These are phyloP conservation scores for Axis porcinus DNA, from an alignment of 2,113 vertebrate genomes.

Conservation along the genomic window DNA sequence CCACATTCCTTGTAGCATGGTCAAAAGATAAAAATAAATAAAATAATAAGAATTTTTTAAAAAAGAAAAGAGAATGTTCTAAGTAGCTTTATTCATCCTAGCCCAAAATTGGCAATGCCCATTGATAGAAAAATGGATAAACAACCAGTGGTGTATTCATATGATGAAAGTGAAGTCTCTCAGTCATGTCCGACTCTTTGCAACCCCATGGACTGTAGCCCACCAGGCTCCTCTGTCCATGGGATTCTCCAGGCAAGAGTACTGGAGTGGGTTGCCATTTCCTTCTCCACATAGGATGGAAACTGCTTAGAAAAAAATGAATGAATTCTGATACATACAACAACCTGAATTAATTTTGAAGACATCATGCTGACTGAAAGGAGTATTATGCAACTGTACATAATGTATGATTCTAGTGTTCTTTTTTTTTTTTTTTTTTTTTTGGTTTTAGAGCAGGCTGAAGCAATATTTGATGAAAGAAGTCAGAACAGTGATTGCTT, in stretches of 20 bases:
- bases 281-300: neutral
- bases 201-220: neutral
- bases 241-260: neutral
- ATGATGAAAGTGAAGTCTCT: neutral
- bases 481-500: neutral
- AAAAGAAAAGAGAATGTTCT: neutral
- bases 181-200: neutral
- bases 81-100: neutral
- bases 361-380: neutral
- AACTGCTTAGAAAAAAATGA: neutral
- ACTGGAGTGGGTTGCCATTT: neutral
- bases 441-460: neutral
- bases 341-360: neutral
- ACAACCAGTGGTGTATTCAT: neutral
- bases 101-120: neutral
- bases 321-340: neutral
- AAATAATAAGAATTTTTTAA: neutral
- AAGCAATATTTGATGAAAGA: neutral
- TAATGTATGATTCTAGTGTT: neutral
- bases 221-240: neutral
- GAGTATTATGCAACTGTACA: neutral
- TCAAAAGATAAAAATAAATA: neutral
- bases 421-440: neutral
- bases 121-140: neutral
- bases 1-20: neutral